Percentiles rank a stretch among this genome's conserved stretches.
phyloP scores from a whole-genome alignment of 2,797 vertebrate genomes.

The Hypotaenidia philippensis region DNA sequence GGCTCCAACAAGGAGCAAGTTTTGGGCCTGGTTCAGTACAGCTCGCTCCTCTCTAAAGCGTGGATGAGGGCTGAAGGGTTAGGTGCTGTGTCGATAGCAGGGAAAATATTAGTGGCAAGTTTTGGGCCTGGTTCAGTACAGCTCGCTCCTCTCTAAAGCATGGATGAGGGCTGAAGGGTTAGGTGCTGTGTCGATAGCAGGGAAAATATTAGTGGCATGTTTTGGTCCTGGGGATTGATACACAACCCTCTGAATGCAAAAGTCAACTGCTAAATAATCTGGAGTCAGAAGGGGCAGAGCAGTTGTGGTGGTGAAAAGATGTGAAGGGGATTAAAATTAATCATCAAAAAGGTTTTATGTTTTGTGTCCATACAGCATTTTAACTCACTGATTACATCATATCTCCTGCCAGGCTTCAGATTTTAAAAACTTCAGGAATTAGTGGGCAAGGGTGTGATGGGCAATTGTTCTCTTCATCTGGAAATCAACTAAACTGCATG shows the following conservation, averaged over 20 bases:
- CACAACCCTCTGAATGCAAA: rapidly evolving
- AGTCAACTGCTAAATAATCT: constrained; percentile 20
- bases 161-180: background rate
- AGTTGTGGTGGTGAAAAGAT: background rate
- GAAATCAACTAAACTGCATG: background rate
- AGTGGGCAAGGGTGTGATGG: background rate
- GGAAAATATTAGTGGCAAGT: background rate
- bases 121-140: background rate
- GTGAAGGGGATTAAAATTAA: background rate
- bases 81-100: background rate
- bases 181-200: background rate
- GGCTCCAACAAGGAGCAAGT: background rate
- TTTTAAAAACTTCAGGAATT: background rate
- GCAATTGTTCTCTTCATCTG: background rate
- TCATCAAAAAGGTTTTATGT: background rate
- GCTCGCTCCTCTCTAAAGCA: background rate
- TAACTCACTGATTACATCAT: constrained; percentile 1
- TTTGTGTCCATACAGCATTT: constrained; percentile 41
- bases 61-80: background rate
- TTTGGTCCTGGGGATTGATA: background rate
- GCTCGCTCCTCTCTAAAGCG: background rate
- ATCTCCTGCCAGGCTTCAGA: background rate
- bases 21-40: rapidly evolving
- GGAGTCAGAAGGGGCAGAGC: background rate
- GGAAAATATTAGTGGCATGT: background rate